A percentile compares a stretch with the other conserved stretches of the same genome.
Conservation (phyloP, 2,113 vertebrate genomes). For the Alces alces region DNA sequence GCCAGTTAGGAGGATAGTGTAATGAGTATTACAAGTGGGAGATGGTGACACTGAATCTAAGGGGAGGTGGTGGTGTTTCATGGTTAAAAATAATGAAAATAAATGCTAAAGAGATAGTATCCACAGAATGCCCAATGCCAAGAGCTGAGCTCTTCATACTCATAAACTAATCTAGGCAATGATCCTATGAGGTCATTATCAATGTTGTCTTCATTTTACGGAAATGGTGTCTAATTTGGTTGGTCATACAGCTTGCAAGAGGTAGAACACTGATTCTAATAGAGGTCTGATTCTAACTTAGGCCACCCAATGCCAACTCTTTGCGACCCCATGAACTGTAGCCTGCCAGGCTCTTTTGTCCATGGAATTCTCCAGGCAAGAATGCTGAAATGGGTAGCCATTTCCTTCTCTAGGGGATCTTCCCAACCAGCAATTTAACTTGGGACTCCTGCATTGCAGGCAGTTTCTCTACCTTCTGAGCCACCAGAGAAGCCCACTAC, state of each 20-base stretch:
- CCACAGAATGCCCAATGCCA: neutral
- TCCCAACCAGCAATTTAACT: neutral
- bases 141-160: neutral
- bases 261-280: neutral
- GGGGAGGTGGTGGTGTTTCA: neutral
- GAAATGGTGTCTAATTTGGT: neutral
- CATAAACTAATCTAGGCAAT: neutral
- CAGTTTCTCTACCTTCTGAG: neutral
- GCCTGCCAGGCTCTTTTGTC: fast-evolving
- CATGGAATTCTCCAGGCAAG: neutral
- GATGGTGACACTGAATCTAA: neutral
- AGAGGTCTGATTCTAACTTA: neutral
- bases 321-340: neutral
- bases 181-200: neutral
- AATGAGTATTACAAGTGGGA: neutral
- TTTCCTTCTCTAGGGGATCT: neutral
- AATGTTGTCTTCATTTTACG: neutral
- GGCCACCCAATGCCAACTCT: neutral
- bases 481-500: neutral
- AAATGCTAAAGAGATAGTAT: neutral
- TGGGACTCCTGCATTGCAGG: neutral
- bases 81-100: neutral
- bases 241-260: neutral
- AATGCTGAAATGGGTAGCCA: neutral
- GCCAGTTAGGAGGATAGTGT: neutral